Conservation (phyloP, 2,113 vertebrate species). For the Mixornis gularis region DNA sequence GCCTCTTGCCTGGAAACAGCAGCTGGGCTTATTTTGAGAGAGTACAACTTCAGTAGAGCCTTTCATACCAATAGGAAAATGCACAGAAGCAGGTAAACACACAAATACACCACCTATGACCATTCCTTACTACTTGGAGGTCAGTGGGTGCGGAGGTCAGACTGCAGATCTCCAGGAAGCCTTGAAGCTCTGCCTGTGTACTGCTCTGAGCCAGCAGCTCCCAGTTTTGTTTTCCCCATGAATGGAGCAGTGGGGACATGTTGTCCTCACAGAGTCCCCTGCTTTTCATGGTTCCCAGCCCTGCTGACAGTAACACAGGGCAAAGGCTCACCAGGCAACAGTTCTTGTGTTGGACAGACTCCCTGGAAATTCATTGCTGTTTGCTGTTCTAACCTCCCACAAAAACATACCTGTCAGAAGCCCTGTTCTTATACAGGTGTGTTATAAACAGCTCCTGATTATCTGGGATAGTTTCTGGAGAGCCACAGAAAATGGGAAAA, state of each 20-base stretch:
- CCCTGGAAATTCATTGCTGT: background rate
- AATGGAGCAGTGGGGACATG: background rate
- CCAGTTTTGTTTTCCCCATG: background rate
- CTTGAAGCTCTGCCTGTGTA: background rate
- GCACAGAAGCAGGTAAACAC: background rate
- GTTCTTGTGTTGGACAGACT: background rate
- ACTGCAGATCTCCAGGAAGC: accelerated
- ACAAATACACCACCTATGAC: background rate
- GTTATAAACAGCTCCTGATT: background rate
- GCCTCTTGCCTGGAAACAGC: background rate
- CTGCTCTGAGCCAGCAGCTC: accelerated
- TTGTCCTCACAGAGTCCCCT: accelerated
- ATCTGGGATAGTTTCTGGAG: background rate
- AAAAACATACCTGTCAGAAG: background rate
- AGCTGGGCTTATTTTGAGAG: background rate
- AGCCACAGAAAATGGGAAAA: background rate
- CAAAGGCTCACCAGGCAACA: background rate
- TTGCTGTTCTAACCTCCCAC: background rate
- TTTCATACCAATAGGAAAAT: background rate
- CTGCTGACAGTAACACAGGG: accelerated
- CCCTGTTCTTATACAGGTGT: background rate
- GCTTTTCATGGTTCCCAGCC: background rate
- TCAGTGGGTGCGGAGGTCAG: background rate
- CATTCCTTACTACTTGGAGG: background rate
- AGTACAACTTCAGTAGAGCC: background rate